Base-by-base conservation (phyloP, 1,140 invertebrate genomes). In the Mycetomoellerius zeteki region DNA sequence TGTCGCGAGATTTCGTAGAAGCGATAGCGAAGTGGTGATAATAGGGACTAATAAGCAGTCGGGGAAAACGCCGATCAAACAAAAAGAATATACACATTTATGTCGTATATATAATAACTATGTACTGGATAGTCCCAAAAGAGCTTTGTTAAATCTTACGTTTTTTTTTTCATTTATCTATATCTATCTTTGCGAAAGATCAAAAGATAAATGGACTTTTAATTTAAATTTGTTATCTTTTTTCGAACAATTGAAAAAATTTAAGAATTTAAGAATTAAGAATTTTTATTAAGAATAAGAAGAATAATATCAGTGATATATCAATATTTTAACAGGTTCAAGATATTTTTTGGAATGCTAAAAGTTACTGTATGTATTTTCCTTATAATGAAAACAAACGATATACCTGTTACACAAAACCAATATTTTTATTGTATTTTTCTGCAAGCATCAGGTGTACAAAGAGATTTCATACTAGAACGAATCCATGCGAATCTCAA, bases 21-120 rank as follows among this genome's bases (percentile, higher is more conserved):
- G 37, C 19, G 80, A 84, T 75, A 80, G 54, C 43, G 12, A 80
- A 80, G 77, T 80, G 69, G 62, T 56, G 67, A 73, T 82, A 82
- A 82, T 82, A 73, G 67, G 37, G 24, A 7, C 69, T 82, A 82
- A 82, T 82, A 82, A 84, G 69, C 27, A 50, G 6, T 30, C 54
- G 27, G 33, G 24, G 14, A 21, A 60, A 33, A 75, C 3, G 69
- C 14, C 8, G 54, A 19, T 62, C 37, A 47, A 19, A 37, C 16
- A 21, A 24, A 62, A 50, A 75, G 67, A 50, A 3, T 65, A 30
- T 43, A 43, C 8, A 10, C 8, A 43, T n/a, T 62, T 62, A 30
- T 3, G 19, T 65, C 19, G 6, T 30, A 56, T 5, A 3, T 50
- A 16, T 50, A 65, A 50, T 62, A 78, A 78, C 33, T 27, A 37